phyloP scores from a whole-genome alignment of 2,113 vertebrate species.

The Ovibos moschatus region DNA sequence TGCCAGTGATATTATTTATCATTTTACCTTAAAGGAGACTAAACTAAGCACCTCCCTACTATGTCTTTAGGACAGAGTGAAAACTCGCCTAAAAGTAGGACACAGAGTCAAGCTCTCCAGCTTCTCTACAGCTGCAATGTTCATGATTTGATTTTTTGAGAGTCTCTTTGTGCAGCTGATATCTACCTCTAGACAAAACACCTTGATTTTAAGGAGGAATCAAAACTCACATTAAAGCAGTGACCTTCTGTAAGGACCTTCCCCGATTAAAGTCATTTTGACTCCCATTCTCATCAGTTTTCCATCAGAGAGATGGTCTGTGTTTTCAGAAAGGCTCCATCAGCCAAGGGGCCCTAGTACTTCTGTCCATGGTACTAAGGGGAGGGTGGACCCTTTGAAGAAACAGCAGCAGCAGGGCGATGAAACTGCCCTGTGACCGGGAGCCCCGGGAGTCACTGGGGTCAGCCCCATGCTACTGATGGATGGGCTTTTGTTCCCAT shows the following conservation, averaged over 20 bases:
- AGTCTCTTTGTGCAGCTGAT: constrained; percentile 2
- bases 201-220: neutral
- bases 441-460: neutral
- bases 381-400: neutral
- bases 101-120: neutral
- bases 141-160: neutral
- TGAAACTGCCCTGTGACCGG: neutral
- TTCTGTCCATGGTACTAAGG: constrained; percentile 14
- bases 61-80: neutral
- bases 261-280: neutral
- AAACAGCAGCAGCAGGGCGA: neutral
- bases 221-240: neutral
- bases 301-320: neutral
- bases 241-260: neutral
- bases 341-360: neutral
- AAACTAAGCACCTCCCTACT: neutral
- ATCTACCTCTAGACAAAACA: constrained; percentile 16
- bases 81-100: neutral
- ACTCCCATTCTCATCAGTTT: neutral
- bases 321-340: neutral
- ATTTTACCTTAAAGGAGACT: neutral
- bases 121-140: neutral
- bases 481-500: neutral
- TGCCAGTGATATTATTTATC: neutral
- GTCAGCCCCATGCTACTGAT: neutral